phyloP scores from a whole-genome alignment of 2,888 invertebrate species.

The Plagiodera versicolora region DNA sequence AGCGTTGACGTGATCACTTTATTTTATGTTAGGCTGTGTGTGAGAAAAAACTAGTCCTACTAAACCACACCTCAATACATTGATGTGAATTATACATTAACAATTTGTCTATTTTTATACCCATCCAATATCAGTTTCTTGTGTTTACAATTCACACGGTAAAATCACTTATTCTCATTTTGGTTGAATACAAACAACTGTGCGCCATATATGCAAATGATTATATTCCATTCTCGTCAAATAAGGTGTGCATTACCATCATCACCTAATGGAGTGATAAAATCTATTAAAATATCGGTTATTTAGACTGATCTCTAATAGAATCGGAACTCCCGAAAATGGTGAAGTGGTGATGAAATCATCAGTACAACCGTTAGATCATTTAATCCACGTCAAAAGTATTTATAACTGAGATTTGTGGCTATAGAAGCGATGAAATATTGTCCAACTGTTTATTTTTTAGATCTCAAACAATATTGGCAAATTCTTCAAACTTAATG shows the following conservation, averaged over 20 bases:
- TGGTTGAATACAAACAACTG: conserved; percentile 26
- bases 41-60: no score
- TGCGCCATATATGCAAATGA: neutral
- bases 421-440: no score
- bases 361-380: neutral
- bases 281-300: neutral
- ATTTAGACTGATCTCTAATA: neutral
- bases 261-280: neutral
- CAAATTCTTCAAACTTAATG: no score
- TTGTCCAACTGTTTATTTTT: no score
- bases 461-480: no score
- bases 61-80: no score
- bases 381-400: neutral
- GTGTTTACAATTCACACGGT: conserved; percentile 35
- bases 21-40: no score
- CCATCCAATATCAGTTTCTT: conserved; percentile 22
- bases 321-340: neutral
- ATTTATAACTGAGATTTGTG: no score
- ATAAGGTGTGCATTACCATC: neutral
- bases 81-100: no score
- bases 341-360: neutral
- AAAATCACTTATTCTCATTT: conserved; percentile 30
- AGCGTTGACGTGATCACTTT: no score
- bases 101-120: conserved; percentile 14
- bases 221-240: neutral